These are phyloP conservation scores for Thecophora atra DNA, from an alignment of 2,888 invertebrate genomes.

Conservation along the genomic window DNA sequence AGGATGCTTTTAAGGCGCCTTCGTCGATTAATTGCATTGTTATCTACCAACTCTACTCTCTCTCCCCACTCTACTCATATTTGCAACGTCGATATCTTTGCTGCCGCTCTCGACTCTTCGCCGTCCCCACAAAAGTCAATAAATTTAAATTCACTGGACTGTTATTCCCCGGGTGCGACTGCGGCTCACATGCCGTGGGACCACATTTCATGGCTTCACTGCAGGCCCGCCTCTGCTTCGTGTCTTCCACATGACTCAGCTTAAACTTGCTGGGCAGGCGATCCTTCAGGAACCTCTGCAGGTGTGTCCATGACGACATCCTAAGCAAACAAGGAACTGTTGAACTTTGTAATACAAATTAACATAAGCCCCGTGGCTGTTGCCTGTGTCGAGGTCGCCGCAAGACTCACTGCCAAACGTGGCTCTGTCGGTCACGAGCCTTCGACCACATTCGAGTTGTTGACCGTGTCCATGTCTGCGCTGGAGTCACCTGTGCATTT, in stretches of 20 bases:
- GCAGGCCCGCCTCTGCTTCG: neutral
- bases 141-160: conserved; percentile 18
- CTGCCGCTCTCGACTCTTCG: conserved; percentile 31
- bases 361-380: conserved; percentile 32
- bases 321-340: conserved; percentile 39
- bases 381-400: neutral
- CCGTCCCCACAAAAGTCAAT: conserved; percentile 31
- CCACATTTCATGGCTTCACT: neutral
- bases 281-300: conserved; percentile 5
- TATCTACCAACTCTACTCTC: no score
- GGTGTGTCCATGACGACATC: conserved; percentile 14
- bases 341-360: conserved; percentile 36
- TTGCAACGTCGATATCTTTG: conserved; percentile 8
- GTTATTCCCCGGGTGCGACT: neutral
- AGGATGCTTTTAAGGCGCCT: no score
- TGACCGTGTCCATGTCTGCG: neutral
- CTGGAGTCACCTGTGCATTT: neutral
- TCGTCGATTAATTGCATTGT: no score
- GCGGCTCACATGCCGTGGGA: no score
- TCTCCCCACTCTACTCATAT: neutral
- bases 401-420: conserved; percentile 33
- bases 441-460: neutral
- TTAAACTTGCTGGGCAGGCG: conserved; percentile 1
- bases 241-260: neutral
- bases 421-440: neutral